A percentile compares a stretch with the other conserved stretches of the same genome.
Conservation (phyloP, 2,888 invertebrate species). For the Augochlorella aurata region DNA sequence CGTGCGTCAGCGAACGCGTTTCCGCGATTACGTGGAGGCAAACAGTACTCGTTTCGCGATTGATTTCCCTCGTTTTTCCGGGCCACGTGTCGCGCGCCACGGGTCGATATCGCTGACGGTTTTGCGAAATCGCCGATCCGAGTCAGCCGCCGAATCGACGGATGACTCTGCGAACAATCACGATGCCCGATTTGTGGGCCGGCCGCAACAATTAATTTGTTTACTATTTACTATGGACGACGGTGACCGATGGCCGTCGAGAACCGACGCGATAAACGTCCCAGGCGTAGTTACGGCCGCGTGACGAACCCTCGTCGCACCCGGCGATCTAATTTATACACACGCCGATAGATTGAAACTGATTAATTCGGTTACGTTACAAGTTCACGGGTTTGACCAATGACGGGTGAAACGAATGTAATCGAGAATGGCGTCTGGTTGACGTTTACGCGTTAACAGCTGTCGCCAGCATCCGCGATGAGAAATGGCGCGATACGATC, state of each 20-base stretch:
- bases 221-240: constrained; percentile 71
- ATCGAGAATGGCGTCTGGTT: constrained; percentile 20
- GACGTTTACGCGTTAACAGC: constrained; percentile 10
- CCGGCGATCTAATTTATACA: constrained; percentile 45
- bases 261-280: constrained; percentile 13
- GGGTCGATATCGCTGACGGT: constrained; percentile 55
- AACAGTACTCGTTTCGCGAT: constrained; percentile 25
- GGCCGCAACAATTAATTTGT: constrained; percentile 74
- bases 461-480: constrained; percentile 5
- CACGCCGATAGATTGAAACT: constrained; percentile 36
- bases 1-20: neutral
- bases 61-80: constrained; percentile 46
- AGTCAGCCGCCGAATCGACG: constrained; percentile 42
- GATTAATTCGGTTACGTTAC: constrained; percentile 53
- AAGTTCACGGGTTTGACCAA: constrained; percentile 31
- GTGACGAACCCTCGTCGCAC: constrained; percentile 31
- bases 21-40: constrained; percentile 30
- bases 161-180: constrained; percentile 62
- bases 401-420: constrained; percentile 28
- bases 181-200: constrained; percentile 74
- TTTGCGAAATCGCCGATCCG: constrained; percentile 53
- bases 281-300: constrained; percentile 34
- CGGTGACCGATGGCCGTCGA: constrained; percentile 22
- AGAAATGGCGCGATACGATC: neutral
- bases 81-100: constrained; percentile 28